phyloP scores from a whole-genome alignment of 2,113 vertebrate genomes.

The Pterocles burchelli region DNA sequence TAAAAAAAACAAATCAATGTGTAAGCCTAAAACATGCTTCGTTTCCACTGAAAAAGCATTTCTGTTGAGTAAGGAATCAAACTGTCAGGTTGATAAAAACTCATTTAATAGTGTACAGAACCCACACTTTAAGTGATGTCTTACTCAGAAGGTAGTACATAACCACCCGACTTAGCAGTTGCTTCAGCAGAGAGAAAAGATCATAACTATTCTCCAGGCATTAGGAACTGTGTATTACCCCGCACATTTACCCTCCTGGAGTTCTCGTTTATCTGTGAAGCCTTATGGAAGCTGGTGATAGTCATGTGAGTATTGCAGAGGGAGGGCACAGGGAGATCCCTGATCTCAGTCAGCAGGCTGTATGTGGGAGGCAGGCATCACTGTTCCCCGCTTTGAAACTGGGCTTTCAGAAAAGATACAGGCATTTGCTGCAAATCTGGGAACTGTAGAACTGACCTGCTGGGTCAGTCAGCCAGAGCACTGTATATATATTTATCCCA shows the following conservation, averaged over 20 bases:
- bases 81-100: not conserved
- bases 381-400: not conserved
- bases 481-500: not conserved
- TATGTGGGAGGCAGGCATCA: not conserved
- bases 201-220: not conserved
- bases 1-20: not conserved
- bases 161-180: not conserved
- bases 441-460: not conserved
- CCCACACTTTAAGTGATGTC: rapidly evolving
- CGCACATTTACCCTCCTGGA: not conserved
- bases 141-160: not conserved
- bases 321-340: not conserved
- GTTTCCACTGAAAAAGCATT: not conserved
- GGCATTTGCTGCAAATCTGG: not conserved
- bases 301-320: not conserved
- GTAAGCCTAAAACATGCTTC: not conserved
- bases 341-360: not conserved
- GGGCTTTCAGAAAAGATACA: not conserved
- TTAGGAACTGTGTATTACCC: not conserved
- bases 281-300: not conserved
- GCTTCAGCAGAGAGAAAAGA: not conserved
- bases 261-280: not conserved
- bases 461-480: not conserved
- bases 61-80: not conserved
- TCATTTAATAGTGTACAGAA: not conserved